Evolutionary conservation across 2,888 invertebrate genomes (phyloP), one percentile per base, ranked within the genome.

Genomic region (Tanaodytes sp.): DNA sequence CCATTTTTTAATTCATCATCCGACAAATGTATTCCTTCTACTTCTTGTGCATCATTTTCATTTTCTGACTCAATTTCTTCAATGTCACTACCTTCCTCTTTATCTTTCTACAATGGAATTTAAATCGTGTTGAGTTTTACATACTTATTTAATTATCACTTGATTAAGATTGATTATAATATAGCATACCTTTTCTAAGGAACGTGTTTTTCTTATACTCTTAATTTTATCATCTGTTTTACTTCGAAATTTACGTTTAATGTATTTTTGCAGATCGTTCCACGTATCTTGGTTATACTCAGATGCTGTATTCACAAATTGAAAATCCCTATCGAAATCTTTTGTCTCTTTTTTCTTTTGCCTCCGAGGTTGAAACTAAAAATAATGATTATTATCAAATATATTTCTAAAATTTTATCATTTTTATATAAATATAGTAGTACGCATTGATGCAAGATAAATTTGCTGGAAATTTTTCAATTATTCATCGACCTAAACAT

Each of bases 181-280:
- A n/a, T n/a, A n/a, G n/a, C n/a, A n/a, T 43, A 89, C 82, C 52
- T 88, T 80, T 57, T 86, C 85, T 65, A 86, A n/a, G 5, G 16
- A 87, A 48, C 87, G 82, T 73, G 87, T 83, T 8, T 68, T 72
- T 23, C 76, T 75, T 16, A 80, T 89, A 89, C 88, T 89, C 36
- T 89, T 88, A 74, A 96, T 95, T 86, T 93, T 94, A 72, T 96
- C 95, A 84, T 96, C 95, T 1, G 94, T 88, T 77, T 93, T 93
- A 12, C 90, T 90, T 76, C 92, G 91, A 0, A 91, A 92, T 86
- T 93, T 93, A 30, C 93, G 88, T 79, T 92, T 91, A 0, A 94
- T 89, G 84, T 93, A 93, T 78, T 93, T 93, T 77, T 90, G 90
- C 18, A 94, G 81, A 85, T 93, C 91, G 81, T 92, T 90, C 93